These are phyloP conservation scores for Crotalus horridus DNA, from an alignment of 2,113 vertebrate genomes.

Conservation along the genomic window DNA sequence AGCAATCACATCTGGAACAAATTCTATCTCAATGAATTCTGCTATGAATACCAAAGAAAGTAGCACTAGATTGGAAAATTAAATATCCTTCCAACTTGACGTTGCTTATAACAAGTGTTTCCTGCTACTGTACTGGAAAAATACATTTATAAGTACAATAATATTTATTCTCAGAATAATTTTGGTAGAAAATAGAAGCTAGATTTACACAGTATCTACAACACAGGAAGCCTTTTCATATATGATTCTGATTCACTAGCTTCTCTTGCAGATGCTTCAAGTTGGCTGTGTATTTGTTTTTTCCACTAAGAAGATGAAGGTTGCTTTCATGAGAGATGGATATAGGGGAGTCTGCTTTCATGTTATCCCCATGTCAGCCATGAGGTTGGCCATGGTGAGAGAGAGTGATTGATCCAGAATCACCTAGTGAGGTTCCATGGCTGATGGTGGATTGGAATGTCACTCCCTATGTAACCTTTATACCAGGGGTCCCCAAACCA, in stretches of 20 bases:
- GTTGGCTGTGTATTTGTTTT: not conserved
- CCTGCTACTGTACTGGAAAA: not conserved
- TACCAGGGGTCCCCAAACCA: not conserved
- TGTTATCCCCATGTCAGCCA: not conserved
- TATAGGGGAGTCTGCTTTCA: not conserved
- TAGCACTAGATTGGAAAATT: not conserved
- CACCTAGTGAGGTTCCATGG: not conserved
- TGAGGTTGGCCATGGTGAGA: not conserved
- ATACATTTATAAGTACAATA: not conserved
- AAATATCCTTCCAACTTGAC: not conserved
- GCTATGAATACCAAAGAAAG: not conserved
- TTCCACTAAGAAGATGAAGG: not conserved
- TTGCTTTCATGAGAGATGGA: not conserved
- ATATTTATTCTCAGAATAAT: not conserved
- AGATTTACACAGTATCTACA: not conserved
- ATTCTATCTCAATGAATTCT: not conserved
- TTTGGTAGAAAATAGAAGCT: not conserved
- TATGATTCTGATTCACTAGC: not conserved
- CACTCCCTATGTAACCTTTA: not conserved
- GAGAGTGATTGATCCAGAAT: not conserved
- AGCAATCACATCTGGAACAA: not conserved
- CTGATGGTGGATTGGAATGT: not conserved
- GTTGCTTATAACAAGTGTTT: not conserved
- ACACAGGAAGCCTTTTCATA: not conserved
- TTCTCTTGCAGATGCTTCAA: not conserved